phyloP scores from a whole-genome alignment of 2,888 invertebrate genomes.

The Monochamus alternatus region DNA sequence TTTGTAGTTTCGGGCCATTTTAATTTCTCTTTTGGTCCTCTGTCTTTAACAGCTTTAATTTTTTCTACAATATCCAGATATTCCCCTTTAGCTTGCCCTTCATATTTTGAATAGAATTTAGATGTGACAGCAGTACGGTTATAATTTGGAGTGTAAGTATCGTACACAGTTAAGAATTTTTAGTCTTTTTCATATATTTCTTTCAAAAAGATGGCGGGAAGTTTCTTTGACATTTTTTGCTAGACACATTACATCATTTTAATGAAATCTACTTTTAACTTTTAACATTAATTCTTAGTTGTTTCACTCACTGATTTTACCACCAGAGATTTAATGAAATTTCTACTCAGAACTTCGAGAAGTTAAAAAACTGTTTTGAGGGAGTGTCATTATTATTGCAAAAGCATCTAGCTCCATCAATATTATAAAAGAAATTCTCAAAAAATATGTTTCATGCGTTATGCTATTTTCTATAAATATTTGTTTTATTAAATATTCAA shows the following conservation, averaged over 20 bases:
- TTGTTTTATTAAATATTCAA: too few relatives aligned
- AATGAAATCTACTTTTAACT: too few relatives aligned
- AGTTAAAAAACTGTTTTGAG: too few relatives aligned
- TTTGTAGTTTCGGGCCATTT: constrained; percentile 65
- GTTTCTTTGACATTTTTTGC: constrained; percentile 19
- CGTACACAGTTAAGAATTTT: constrained; percentile 59
- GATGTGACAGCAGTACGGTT: constrained; percentile 60
- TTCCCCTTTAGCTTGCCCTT: constrained; percentile 57
- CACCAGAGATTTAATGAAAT: too few relatives aligned
- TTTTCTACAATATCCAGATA: constrained; percentile 59
- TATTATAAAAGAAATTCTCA: too few relatives aligned
- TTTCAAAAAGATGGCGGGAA: constrained; percentile 56
- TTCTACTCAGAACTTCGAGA: too few relatives aligned
- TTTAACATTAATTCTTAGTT: too few relatives aligned
- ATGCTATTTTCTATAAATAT: too few relatives aligned
- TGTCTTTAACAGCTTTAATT: constrained; percentile 59
- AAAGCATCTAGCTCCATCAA: too few relatives aligned
- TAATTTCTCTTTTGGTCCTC: constrained; percentile 61
- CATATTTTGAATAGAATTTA: constrained; percentile 67
- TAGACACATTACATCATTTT: not conserved
- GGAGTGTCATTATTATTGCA: too few relatives aligned
- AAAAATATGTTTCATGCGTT: too few relatives aligned
- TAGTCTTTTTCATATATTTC: constrained; percentile 61
- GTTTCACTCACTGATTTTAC: too few relatives aligned
- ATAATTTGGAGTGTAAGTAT: constrained; percentile 61